These are phyloP conservation scores for Lucifuga dentata DNA, from an alignment of 2,113 vertebrate species.

Conservation along the genomic window DNA sequence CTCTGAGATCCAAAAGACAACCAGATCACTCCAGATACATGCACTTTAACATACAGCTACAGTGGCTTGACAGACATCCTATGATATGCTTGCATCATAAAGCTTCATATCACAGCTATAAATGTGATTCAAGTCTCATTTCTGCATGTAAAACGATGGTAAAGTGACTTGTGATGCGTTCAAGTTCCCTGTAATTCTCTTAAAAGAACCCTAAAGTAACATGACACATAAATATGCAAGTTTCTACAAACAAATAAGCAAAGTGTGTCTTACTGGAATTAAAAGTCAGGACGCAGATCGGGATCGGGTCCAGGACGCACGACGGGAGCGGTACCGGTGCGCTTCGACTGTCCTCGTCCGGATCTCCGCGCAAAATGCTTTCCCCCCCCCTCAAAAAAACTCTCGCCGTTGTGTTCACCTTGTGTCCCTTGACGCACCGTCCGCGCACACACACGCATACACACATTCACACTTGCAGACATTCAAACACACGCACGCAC, in stretches of 20 bases:
- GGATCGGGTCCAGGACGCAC: conserved; percentile 44
- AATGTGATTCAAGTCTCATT: background rate
- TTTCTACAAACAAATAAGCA: conserved; percentile 35
- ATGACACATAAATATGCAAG: conserved; percentile 9
- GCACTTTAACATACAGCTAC: too few relatives aligned
- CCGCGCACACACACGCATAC: conserved; percentile 22
- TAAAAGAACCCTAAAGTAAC: too few relatives aligned
- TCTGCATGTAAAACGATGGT: background rate
- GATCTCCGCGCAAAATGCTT: conserved; percentile 38
- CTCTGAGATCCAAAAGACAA: too few relatives aligned
- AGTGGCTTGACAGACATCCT: background rate
- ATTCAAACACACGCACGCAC: conserved; percentile 3
- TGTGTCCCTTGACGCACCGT: conserved; percentile 21
- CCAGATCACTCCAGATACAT: background rate
- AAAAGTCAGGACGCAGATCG: conserved; percentile 30
- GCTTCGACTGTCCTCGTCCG: conserved; percentile 52
- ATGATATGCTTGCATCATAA: background rate
- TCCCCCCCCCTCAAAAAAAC: conserved; percentile 6
- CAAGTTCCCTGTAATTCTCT: too few relatives aligned
- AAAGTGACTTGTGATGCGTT: background rate
- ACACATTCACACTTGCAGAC: conserved; percentile 5
- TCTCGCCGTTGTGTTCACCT: conserved; percentile 57
- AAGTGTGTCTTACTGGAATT: conserved; percentile 54
- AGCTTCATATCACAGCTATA: background rate
- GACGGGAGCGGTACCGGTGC: conserved; percentile 45